phyloP scores from a whole-genome alignment of 2,797 vertebrate genomes.

The Tadarida brasiliensis region DNA sequence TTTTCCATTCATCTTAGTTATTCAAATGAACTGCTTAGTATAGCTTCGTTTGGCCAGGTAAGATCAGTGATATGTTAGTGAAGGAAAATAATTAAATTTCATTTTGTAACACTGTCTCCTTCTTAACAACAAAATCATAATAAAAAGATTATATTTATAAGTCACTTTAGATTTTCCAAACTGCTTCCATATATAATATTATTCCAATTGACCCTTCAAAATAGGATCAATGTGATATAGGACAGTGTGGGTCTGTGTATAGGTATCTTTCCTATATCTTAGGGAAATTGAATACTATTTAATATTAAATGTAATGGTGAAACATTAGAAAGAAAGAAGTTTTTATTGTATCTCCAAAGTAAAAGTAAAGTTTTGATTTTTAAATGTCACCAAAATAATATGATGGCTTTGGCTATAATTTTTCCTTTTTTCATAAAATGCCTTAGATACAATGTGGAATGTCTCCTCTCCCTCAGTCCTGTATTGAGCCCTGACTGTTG shows the following conservation, averaged over 20 bases:
- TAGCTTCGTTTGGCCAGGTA: conserved; percentile 4
- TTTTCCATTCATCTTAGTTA: conserved; percentile 16
- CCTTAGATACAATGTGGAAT: conserved; percentile 49
- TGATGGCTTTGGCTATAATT: not conserved
- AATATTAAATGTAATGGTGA: conserved; percentile 45
- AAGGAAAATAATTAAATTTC: conserved; percentile 51
- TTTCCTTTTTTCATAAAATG: not conserved
- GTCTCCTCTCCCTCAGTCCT: conserved; percentile 57
- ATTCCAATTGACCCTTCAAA: conserved; percentile 15
- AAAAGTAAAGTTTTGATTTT: conserved; percentile 61
- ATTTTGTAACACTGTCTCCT: not conserved
- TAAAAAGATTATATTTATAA: not conserved
- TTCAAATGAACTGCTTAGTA: conserved; percentile 13
- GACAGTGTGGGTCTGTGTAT: not conserved
- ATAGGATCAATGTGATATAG: not conserved
- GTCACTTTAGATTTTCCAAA: not conserved
- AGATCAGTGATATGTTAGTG: not conserved
- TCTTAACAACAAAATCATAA: conserved; percentile 29
- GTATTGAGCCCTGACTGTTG: conserved; percentile 74
- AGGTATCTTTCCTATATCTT: not conserved
- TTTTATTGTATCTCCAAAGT: conserved; percentile 61
- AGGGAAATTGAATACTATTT: not conserved
- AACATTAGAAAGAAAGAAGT: not conserved
- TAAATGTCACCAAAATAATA: conserved; percentile 77
- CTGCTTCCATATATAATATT: not conserved